phyloP scores from a whole-genome alignment of 2,113 vertebrate species.

The Pogona vitticeps region DNA sequence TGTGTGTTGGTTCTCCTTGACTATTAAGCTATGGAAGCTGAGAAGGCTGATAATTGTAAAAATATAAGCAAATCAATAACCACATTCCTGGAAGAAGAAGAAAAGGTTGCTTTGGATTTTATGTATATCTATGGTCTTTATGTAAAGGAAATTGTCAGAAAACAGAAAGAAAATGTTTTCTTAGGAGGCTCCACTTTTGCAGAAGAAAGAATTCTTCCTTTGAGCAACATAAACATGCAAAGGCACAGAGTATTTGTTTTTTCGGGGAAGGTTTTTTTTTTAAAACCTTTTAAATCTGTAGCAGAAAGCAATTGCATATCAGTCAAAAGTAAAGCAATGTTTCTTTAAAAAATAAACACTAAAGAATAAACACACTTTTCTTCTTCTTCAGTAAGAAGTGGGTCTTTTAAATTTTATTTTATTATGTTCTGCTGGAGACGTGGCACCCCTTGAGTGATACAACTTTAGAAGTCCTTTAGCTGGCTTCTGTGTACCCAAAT shows the following conservation, averaged over 20 bases:
- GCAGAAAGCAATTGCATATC: too few relatives aligned
- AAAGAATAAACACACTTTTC: too few relatives aligned
- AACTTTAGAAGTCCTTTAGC: neutral
- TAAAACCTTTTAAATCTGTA: neutral
- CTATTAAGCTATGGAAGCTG: neutral
- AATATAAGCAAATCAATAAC: neutral
- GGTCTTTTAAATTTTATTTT: neutral
- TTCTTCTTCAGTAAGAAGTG: too few relatives aligned
- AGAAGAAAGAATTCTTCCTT: neutral
- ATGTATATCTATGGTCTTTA: neutral
- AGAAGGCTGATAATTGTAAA: neutral
- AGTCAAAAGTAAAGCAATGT: neutral
- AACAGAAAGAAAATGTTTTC: neutral
- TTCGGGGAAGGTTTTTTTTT: neutral
- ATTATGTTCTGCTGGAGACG: neutral
- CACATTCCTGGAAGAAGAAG: neutral
- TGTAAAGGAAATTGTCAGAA: neutral
- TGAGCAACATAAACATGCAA: conserved; percentile 5
- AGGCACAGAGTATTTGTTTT: neutral
- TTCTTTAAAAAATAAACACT: neutral
- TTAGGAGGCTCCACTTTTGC: neutral
- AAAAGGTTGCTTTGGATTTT: neutral
- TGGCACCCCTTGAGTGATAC: neutral
- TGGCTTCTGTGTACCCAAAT: neutral
- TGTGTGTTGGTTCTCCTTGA: neutral